Conservation (phyloP, 2,888 invertebrate species). For the Drosophila affinis region DNA sequence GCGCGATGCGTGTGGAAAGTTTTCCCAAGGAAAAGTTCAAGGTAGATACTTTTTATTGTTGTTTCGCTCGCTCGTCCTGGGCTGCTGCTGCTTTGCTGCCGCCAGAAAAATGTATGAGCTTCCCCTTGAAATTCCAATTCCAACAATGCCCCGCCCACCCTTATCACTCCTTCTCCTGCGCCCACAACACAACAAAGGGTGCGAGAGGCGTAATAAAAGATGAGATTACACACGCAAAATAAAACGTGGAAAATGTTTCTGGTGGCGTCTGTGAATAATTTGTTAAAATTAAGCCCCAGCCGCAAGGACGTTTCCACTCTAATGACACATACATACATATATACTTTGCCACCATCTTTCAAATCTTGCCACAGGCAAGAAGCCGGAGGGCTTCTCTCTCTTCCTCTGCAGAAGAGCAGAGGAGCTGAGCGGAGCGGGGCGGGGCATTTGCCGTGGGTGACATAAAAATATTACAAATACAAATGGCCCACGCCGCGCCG, state of each 20-base stretch:
- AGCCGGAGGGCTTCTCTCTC: background rate
- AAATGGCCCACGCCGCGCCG: conserved; percentile 32
- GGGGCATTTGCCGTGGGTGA: conserved; percentile 29
- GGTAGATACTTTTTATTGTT: conserved; percentile 31
- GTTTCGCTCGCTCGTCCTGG: background rate
- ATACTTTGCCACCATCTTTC: background rate
- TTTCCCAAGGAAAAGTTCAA: conserved; percentile 54
- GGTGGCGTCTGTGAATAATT: conserved; percentile 62
- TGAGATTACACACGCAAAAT: conserved; percentile 10
- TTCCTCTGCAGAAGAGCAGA: background rate
- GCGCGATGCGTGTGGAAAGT: conserved; percentile 13
- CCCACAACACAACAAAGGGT: conserved; percentile 63
- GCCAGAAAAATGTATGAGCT: conserved; percentile 29
- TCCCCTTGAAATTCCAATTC: conserved; percentile 1
- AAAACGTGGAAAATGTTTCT: background rate
- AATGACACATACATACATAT: conserved; percentile 19
- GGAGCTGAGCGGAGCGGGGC: too few relatives aligned
- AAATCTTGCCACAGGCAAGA: background rate
- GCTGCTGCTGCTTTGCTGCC: background rate
- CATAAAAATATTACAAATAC: conserved; percentile 54
- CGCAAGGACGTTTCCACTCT: conserved; percentile 46
- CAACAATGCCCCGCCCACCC: background rate
- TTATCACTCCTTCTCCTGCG: background rate
- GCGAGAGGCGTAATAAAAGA: conserved; percentile 31
- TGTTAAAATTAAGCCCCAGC: conserved; percentile 63